Evolutionary conservation across 64 coral and sea anemone genomes (phyloP), one percentile per base, ranked within the genome.

Genomic region (Actinia equina): DNA sequence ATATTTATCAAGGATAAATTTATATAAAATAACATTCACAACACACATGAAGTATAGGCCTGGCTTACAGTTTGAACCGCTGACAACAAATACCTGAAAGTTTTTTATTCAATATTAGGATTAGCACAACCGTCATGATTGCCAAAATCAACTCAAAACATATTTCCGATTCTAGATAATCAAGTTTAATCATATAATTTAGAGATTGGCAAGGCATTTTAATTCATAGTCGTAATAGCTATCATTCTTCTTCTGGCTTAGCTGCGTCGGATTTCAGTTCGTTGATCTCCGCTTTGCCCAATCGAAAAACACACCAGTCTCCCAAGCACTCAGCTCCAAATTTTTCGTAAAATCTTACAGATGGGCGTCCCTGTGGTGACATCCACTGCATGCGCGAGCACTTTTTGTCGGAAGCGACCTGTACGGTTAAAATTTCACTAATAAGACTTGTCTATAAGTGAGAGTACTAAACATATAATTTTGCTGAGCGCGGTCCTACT

Each of bases 311-410:
- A 7, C 44, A 85, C 90, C 94, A 95, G 37, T 92, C 87, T 12
- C 80, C 77, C 87, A 95, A 71, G 11, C 79, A 74, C 16, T 86
- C 44, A 0, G 94, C 94, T 0, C 94, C 94, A 10, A 95, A 44
- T 30, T 69, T 95, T 22, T 83, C 37, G 64, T 95, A 92, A 26
- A 95, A 95, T 63, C 84, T 63, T 76, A 92, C 87, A 9, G 94
- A 77, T 43, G 79, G 61, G 71, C 90, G 84, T 25, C 87, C 84
- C 60, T 87, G 88, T 61, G 94, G 94, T 41, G 94, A 91, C 37
- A 95, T 74, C 94, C 89, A 95, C 44, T 95, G 94, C 90, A 95
- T 89, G 11, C 94, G 87, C 2, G 63, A 69, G 77, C 94, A 95
- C 16, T 82, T 77, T 26, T 74, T 70, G 18, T 82, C 91, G 52